Base-by-base conservation (phyloP, 2,888 invertebrate genomes). In the Polylopha cassiicola region DNA sequence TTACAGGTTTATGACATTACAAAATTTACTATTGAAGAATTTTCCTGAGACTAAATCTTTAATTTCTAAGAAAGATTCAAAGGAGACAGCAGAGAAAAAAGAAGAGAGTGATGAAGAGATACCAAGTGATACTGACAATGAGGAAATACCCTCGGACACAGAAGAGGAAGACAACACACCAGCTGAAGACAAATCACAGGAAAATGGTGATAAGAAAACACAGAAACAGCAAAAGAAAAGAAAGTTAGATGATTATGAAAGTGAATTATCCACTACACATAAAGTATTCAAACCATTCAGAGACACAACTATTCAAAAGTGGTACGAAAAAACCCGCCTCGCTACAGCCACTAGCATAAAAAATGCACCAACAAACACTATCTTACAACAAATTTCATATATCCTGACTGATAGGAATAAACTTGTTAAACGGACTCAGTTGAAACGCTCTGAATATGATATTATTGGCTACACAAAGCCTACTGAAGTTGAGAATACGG, bases 321-420 rank as follows among this genome's bases (percentile, higher is more conserved):
- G 98, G 98, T 93, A 97, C 74, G 96, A 97, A 46, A 96, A 96
- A 73, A 98, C 97, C 0, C 89, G 92, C 50, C 74, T 95, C 17
- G 86, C 91, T 1, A 86, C 89, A 6, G 86, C 88, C n/a, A 87
- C 89, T 4, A 89, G 87, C 55, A 81, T 91, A 4, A 91, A 89
- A 56, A 86, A 77, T 53, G 82, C 89, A 47, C 89, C 82, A 54
- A 87, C 82, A 31, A 91, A 79, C 70, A 92, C 89, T 55, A 79
- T 92, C 7, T 68, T 91, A 3, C 92, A 91, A 57, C 95, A 97
- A 79, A 95, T 98, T 53, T 92, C 97, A 27, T 94, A 92, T 72
- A 90, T 94, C 44, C 73, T 98, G 36, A 87, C 88, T 16, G 95
- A 98, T 65, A 92, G 88, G 63, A 86, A 88, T 1, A 90, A 94